Evolutionary conservation across 2,888 invertebrate genomes (phyloP).

Genomic region (Iselma pallidipennis): DNA sequence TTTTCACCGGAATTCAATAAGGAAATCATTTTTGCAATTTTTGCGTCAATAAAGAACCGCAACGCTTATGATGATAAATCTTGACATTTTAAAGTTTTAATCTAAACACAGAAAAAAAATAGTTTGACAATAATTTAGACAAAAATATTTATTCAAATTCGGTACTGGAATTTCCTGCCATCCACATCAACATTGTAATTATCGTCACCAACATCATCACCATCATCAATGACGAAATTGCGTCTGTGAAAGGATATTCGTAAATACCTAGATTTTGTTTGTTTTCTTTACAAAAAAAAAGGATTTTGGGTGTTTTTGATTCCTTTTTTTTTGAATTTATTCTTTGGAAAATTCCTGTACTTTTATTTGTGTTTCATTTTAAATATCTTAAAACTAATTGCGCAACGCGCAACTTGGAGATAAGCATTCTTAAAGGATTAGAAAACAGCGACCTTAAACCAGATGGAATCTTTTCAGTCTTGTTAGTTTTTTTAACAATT

Average conservation of each 20-base stretch:
- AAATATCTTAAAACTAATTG: not conserved
- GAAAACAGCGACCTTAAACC: not conserved
- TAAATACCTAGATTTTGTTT: not conserved
- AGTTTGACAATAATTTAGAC: constrained; percentile 2
- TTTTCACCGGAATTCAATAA: constrained; percentile 4
- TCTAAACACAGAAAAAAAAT: not conserved
- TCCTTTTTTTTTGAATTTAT: not conserved
- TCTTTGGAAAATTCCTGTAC: not conserved
- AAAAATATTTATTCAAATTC: constrained; percentile 6
- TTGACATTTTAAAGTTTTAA: constrained; percentile 1
- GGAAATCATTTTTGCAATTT: constrained; percentile 4
- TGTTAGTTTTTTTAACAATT: not conserved
- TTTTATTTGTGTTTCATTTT: not conserved
- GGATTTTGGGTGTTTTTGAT: no score
- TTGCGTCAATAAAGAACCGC: constrained; percentile 9
- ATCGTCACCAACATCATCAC: not conserved
- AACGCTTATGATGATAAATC: constrained; percentile 3
- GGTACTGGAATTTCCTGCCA: constrained; percentile 6
- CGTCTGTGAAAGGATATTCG: constrained; percentile 2
- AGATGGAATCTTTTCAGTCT: constrained; percentile 5
- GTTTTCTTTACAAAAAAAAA: no score
- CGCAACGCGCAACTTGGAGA: not conserved
- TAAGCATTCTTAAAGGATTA: not conserved
- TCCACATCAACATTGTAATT: not conserved
- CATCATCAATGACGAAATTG: not conserved